These are phyloP conservation scores for Ceratina calcarata DNA, from an alignment of 1,140 invertebrate genomes.

Conservation along the genomic window DNA sequence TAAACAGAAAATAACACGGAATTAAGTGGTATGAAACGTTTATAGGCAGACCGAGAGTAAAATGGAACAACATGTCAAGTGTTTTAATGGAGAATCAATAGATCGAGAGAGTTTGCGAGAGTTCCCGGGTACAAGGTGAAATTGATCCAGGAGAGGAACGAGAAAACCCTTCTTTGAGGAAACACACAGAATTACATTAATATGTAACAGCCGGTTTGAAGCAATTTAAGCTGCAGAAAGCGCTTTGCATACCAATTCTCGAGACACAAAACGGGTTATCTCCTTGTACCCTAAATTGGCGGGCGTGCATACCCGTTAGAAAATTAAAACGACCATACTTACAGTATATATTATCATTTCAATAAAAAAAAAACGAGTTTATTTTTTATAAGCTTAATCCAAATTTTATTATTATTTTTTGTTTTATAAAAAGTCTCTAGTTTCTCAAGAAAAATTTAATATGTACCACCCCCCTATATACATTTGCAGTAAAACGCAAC, in stretches of 20 bases:
- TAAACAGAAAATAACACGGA: not conserved
- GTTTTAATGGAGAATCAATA: constrained; percentile 41
- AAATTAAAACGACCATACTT: constrained; percentile 21
- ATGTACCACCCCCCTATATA: no score
- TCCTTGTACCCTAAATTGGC: constrained; percentile 25
- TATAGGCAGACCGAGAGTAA: not conserved
- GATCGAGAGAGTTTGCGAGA: constrained; percentile 25
- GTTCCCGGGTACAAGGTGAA: constrained; percentile 25
- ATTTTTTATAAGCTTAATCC: not conserved
- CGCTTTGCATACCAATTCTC: constrained; percentile 49
- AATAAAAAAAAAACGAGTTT: not conserved
- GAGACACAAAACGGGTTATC: constrained; percentile 29
- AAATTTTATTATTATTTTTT: no score
- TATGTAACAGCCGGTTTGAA: constrained; percentile 49
- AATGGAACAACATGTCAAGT: constrained; percentile 34
- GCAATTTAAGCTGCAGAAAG: constrained; percentile 43
- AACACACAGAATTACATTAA: constrained; percentile 44
- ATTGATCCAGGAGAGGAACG: constrained; percentile 25
- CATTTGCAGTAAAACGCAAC: no score
- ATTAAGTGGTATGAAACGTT: constrained; percentile 14
- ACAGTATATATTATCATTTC: not conserved
- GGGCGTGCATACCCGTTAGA: not conserved
- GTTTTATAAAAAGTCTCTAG: no score
- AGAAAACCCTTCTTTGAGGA: constrained; percentile 42
- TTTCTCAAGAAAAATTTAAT: no score